A percentile compares a stretch with the other conserved stretches of the same genome.
These are phyloP conservation scores for Parnassius mnemosyne DNA, from an alignment of 2,888 invertebrate species.

Conservation along the genomic window DNA sequence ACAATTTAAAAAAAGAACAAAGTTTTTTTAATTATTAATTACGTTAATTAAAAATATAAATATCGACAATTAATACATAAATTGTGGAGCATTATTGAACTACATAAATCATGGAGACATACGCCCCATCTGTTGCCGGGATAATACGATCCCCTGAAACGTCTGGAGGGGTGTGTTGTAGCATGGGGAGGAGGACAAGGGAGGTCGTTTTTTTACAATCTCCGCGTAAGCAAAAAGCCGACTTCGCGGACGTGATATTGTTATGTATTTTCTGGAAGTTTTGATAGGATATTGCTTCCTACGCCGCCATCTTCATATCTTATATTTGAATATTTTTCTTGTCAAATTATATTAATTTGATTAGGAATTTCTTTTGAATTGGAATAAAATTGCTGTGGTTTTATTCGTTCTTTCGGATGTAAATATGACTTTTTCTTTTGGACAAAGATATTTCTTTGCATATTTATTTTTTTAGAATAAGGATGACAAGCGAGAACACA, in stretches of 20 bases:
- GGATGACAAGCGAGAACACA: no score
- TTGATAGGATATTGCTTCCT: conserved; percentile 36
- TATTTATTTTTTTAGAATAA: no score
- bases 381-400: no score
- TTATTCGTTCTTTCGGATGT: no score
- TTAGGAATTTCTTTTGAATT: conserved; percentile 9
- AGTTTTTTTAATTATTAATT: neutral
- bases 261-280: conserved; percentile 36
- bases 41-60: conserved; percentile 4
- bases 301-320: conserved; percentile 20
- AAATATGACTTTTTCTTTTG: no score
- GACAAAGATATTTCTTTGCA: no score
- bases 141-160: conserved; percentile 71
- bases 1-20: neutral
- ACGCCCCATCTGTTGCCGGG: conserved; percentile 78
- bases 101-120: conserved; percentile 77
- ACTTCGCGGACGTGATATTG: conserved; percentile 31
- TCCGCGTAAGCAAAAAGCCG: conserved; percentile 28
- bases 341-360: conserved; percentile 19
- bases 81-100: conserved; percentile 46
- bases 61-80: conserved; percentile 30
- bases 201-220: conserved; percentile 48
- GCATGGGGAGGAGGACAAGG: conserved; percentile 36
- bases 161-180: conserved; percentile 35
- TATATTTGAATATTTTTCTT: conserved; percentile 22